Conservation (phyloP, 1,140 invertebrate species). For the Geopemphigus sp. region DNA sequence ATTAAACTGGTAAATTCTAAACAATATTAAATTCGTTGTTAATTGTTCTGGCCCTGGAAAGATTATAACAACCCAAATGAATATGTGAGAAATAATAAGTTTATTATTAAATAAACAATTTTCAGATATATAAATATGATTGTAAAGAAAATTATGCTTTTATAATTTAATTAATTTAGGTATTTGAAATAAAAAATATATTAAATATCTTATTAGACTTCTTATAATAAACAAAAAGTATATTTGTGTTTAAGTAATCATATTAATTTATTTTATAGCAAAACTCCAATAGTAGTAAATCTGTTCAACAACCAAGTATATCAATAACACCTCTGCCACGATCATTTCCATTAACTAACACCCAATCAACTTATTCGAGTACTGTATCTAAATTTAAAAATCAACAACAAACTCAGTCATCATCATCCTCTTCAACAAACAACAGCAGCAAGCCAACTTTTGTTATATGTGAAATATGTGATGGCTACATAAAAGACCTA, state of each 20-base stretch:
- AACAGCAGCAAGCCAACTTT: constrained; percentile 71
- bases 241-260: too few relatives aligned
- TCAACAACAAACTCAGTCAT: constrained; percentile 82
- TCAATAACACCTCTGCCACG: constrained; percentile 82
- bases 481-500: constrained; percentile 91
- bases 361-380: constrained; percentile 13
- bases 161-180: neutral
- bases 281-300: constrained; percentile 55
- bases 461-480: constrained; percentile 93
- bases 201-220: neutral
- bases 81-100: too few relatives aligned
- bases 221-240: neutral
- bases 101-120: too few relatives aligned
- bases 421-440: constrained; percentile 78
- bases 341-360: constrained; percentile 51
- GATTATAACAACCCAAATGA: too few relatives aligned
- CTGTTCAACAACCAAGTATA: constrained; percentile 77
- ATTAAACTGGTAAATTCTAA: too few relatives aligned
- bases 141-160: neutral
- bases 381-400: constrained; percentile 29
- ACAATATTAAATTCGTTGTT: too few relatives aligned
- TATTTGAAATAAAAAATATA: too few relatives aligned
- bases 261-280: constrained; percentile 41
- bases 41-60: too few relatives aligned
- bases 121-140: too few relatives aligned